Conservation (phyloP, 2,888 invertebrate species). For the Tetramorium bicarinatum region DNA sequence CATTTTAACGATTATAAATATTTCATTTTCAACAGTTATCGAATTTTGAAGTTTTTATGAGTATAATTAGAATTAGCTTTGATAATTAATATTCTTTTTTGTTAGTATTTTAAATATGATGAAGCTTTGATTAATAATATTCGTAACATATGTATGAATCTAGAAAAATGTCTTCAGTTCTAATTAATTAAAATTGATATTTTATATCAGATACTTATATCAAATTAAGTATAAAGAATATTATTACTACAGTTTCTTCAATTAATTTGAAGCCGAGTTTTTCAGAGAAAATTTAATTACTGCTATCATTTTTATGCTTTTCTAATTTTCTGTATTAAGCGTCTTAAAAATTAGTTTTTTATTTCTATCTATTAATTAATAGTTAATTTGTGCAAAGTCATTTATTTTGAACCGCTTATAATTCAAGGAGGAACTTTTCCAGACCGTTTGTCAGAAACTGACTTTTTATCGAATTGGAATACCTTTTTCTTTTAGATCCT, state of each 20-base stretch:
- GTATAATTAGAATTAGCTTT: neutral
- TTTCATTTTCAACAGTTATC: neutral
- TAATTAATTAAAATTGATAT: slow-evolving; percentile 7
- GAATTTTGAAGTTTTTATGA: neutral
- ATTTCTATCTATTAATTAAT: neutral
- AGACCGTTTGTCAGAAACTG: neutral
- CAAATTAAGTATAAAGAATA: neutral
- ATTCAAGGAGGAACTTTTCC: neutral
- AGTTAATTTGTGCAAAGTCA: neutral
- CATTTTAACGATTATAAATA: neutral
- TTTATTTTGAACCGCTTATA: neutral
- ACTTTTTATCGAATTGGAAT: neutral
- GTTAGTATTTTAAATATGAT: neutral
- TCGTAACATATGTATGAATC: neutral
- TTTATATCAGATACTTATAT: slow-evolving; percentile 2
- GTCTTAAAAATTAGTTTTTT: neutral
- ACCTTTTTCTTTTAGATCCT: neutral
- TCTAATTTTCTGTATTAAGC: neutral
- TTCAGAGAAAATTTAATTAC: slow-evolving; percentile 12
- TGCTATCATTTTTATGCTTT: neutral
- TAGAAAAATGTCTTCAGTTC: neutral
- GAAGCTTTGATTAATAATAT: neutral
- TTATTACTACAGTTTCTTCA: neutral
- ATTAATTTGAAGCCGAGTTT: slow-evolving; percentile 7
- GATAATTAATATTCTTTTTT: neutral